Base-by-base conservation (phyloP, 2,113 vertebrate genomes). In the Leptodactylus fuscus region DNA sequence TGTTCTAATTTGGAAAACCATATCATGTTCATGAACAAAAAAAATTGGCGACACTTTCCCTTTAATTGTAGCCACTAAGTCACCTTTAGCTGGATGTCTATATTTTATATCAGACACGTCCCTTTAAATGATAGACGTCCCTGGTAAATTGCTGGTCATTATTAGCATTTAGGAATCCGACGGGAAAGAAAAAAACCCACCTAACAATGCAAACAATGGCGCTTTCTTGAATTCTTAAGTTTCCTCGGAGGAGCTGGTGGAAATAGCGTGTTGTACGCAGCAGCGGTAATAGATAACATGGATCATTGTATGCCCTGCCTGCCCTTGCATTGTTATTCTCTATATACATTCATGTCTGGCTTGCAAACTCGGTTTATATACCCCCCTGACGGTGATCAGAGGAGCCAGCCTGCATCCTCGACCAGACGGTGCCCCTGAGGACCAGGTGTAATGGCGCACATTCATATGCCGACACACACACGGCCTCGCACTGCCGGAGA, bases 401-500 rank as follows among this genome's bases (percentile, higher is more conserved):
- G 20, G 11, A 78, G n/a, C 51, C 53, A 24, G 76, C 34, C 34
- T 6, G 51, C 22, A 24, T 44, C 34, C 73, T 79, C 32, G 0
- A 32, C 46, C 65, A 82, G 22, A 27, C 5, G 34, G 5, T 4
- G 29, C n/a, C 81, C 46, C 1, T n/a, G 5, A 70, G 44, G 62
- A 53, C 4, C 20, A 13, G 24, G 11, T 82, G 65, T 70, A 82
- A 82, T 51, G n/a, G 46, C 10, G 11, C 62, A 69, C 62, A 81
- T 81, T 69, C 44, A 51, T 67, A 82, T 70, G 80, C 46, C 18
- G 27, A 51, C 62, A 36, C 41, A 51, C 62, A n/a, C 71, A 27
- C 73, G 32, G 62, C 29, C 6, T 20, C 48, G 13, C 10, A 1
- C 48, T 36, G 46, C 34, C 49, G 58, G 10, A 55, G 29, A 55